Evolutionary conservation across 2,113 vertebrate species (phyloP).

Genomic region (Myxocyprinus asiaticus): DNA sequence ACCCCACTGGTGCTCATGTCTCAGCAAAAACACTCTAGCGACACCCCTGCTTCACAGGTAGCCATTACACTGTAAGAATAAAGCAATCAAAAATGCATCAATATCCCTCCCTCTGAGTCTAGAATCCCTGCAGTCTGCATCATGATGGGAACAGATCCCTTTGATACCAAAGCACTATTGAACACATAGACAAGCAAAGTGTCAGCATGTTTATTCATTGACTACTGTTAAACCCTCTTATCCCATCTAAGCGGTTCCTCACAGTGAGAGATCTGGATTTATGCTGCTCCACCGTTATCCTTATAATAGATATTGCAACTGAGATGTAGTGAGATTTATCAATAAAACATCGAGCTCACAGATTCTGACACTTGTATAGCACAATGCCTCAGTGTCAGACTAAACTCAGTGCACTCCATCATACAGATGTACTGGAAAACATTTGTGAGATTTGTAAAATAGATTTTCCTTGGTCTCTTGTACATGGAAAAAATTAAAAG

Average conservation of each 20-base stretch:
- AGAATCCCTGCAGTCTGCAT: neutral
- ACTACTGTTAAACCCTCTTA: neutral
- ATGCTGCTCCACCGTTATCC: neutral
- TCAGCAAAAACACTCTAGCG: too few relatives aligned
- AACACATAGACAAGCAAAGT: slow-evolving; percentile 9
- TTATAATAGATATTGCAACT: neutral
- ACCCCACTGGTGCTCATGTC: too few relatives aligned
- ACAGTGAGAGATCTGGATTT: slow-evolving; percentile 11
- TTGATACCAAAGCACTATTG: neutral
- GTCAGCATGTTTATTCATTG: slow-evolving; percentile 30
- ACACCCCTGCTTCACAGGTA: too few relatives aligned
- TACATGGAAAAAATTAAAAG: too few relatives aligned
- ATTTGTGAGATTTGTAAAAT: too few relatives aligned
- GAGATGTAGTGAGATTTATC: neutral
- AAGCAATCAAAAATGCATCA: slow-evolving; percentile 5
- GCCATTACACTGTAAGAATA: neutral
- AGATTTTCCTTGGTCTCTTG: too few relatives aligned
- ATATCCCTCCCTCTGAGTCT: neutral
- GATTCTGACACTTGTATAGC: too few relatives aligned
- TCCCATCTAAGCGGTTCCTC: neutral
- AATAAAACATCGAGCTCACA: neutral
- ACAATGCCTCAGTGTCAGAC: neutral
- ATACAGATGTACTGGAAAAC: neutral
- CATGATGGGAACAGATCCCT: neutral
- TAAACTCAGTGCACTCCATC: neutral